Evolutionary conservation across 2,113 vertebrate genomes (phyloP).

Genomic region (Periophthalmodon schlosseri): DNA sequence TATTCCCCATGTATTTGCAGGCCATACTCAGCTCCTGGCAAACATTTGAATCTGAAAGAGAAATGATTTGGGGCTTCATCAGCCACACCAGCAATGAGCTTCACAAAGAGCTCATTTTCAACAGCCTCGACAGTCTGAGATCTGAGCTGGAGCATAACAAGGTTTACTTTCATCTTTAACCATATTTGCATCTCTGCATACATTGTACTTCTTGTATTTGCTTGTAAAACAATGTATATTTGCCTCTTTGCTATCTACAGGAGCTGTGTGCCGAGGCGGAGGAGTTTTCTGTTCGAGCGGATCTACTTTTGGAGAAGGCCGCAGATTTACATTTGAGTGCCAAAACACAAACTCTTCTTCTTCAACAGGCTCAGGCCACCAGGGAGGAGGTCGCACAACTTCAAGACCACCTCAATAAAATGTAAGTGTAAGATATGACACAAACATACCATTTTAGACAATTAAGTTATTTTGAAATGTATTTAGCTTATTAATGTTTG

Average conservation of each 20-base stretch:
- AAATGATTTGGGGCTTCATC: constrained; percentile 63
- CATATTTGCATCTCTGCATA: not conserved
- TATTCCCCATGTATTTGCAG: constrained; percentile 34
- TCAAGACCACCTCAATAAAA: constrained; percentile 84
- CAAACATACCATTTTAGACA: not conserved
- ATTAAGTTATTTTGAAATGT: not conserved
- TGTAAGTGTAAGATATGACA: constrained; percentile 72
- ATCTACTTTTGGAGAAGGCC: constrained; percentile 85
- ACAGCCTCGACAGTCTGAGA: constrained; percentile 58
- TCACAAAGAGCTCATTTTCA: constrained; percentile 65
- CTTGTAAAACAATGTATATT: not conserved
- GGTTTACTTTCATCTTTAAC: constrained; percentile 33
- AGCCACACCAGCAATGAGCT: constrained; percentile 53
- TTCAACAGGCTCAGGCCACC: constrained; percentile 83
- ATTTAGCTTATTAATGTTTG: not conserved
- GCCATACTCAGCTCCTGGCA: constrained; percentile 63
- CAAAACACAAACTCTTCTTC: constrained; percentile 81
- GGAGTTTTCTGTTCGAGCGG: constrained; percentile 77
- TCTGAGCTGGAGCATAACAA: constrained; percentile 59
- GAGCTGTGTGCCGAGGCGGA: constrained; percentile 82
- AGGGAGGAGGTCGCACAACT: constrained; percentile 83
- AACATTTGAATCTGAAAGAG: constrained; percentile 64
- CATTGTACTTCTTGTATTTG: not conserved
- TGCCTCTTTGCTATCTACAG: constrained; percentile 64
- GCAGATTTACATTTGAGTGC: constrained; percentile 84